These are phyloP conservation scores for Halocynthia roretzi DNA, from an alignment of 23 tunicate genomes.

Conservation along the genomic window DNA sequence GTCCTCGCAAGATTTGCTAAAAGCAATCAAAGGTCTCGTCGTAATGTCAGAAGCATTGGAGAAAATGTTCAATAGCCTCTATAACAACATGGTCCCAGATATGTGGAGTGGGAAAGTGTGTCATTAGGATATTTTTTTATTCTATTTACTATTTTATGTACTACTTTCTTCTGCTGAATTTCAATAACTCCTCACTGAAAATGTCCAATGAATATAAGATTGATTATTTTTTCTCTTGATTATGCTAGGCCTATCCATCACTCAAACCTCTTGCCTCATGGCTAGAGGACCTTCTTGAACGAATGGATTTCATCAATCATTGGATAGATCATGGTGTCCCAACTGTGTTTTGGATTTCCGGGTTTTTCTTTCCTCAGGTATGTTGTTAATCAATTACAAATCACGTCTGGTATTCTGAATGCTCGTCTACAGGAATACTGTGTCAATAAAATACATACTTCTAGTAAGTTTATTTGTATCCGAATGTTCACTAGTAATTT, in stretches of 20 bases:
- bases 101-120: conserved; percentile 87
- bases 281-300: conserved; percentile 74
- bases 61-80: conserved; percentile 92
- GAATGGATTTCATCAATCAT: conserved; percentile 87
- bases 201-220: neutral
- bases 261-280: conserved; percentile 98
- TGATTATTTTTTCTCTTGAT: neutral
- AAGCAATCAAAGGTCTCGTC: conserved; percentile 98
- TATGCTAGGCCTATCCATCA: conserved; percentile 95
- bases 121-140: neutral
- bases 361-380: conserved; percentile 96
- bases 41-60: conserved; percentile 98
- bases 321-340: conserved; percentile 98
- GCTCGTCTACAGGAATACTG: too few relatives aligned
- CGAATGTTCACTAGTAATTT: too few relatives aligned
- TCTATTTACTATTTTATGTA: neutral
- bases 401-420: too few relatives aligned
- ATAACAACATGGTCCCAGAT: conserved; percentile 87
- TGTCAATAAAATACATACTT: too few relatives aligned
- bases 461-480: too few relatives aligned
- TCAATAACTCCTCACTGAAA: too few relatives aligned
- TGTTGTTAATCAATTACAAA: neutral
- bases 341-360: conserved; percentile 98
- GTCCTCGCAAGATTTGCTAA: conserved; percentile 75
- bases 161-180: neutral